Base-by-base conservation (phyloP, 2,113 vertebrate species). In the Ophthalmolycus amberensis region DNA sequence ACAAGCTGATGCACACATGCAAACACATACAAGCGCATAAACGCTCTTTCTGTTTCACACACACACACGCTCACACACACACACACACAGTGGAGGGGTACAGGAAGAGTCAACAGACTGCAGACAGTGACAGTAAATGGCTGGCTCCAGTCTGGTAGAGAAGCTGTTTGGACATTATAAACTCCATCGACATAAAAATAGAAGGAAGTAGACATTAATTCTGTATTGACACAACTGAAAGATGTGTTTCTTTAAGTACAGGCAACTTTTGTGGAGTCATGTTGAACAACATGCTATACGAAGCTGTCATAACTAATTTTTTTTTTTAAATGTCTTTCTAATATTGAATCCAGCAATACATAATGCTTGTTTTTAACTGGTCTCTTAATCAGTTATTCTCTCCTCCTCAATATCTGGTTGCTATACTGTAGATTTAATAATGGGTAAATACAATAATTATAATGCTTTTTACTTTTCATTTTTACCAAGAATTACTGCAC, bases 141-240 rank as follows among this genome's bases (percentile, higher is more conserved):
- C 54, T 85, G 90, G 89, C 90, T 93, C 90, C 92, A 90, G 91
- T 77, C 92, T 83, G 71, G 44, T 68, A 65, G 76, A 79, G 77
- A 85, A 82, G 64, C 83, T 84, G 66, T 85, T 85, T 80, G 73
- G 67, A 75, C 60, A 44, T 79, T 86, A 77, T 91, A 88, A 89
- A 90, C 65, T 82, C 20, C 71, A 79, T 40, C 59, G 68, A 81
- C 71, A 89, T 82, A 68, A 90, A 75, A 77, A 56, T 68, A 42
- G 27, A 52, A 75, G 73, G 70, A 75, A 83, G 73, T 42, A 34
- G 58, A 50, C 29, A 42, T 77, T 73, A 25, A 15, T 32, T 65
- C 22, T 42, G n/a, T 71, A 22, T 64, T 79, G 46, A 75, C 40
- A 58, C 44, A 42, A 37, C 32, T 75, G 44, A 56, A 22, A 54